phyloP scores from a whole-genome alignment of 2,888 invertebrate genomes.

The Thereva unica region DNA sequence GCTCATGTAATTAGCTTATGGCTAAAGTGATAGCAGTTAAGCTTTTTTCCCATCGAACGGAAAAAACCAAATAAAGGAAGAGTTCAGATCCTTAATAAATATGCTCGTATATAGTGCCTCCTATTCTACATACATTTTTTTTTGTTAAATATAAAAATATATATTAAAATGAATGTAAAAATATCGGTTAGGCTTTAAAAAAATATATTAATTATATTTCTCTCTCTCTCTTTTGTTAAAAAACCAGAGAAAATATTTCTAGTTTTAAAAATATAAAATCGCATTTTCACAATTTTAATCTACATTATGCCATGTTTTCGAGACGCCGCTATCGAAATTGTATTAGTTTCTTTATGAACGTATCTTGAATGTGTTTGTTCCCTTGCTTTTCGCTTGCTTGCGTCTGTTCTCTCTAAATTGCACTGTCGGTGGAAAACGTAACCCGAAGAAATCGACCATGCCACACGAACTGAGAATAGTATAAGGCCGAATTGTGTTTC shows the following conservation, averaged over 20 bases:
- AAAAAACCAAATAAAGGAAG: too few species aligned
- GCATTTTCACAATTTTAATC: constrained; percentile 48
- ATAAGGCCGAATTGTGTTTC: constrained; percentile 40
- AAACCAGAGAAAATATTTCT: constrained; percentile 18
- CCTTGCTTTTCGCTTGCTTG: constrained; percentile 50
- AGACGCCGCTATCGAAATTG: constrained; percentile 46
- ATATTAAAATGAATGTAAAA: too few species aligned
- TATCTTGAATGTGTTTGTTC: constrained; percentile 48
- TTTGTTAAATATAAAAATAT: too few species aligned
- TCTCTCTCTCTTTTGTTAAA: constrained; percentile 11
- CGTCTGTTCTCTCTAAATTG: constrained; percentile 49
- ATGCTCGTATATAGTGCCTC: too few species aligned
- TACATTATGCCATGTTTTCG: constrained; percentile 42
- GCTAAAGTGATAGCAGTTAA: too few species aligned
- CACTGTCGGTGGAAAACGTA: constrained; percentile 47
- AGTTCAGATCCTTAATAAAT: too few species aligned
- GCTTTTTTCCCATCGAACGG: too few species aligned
- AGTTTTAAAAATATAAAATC: constrained; percentile 40
- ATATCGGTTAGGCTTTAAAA: too few species aligned
- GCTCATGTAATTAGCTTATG: too few species aligned
- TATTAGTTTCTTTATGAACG: constrained; percentile 49
- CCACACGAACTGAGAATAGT: constrained; percentile 37
- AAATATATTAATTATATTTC: not conserved
- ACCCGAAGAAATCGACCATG: constrained; percentile 48
- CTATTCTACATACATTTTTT: too few species aligned